Percentiles rank a stretch among this genome's conserved stretches.
Evolutionary conservation across 2,113 vertebrate genomes (phyloP).

Genomic region (Bufo gargarizans): DNA sequence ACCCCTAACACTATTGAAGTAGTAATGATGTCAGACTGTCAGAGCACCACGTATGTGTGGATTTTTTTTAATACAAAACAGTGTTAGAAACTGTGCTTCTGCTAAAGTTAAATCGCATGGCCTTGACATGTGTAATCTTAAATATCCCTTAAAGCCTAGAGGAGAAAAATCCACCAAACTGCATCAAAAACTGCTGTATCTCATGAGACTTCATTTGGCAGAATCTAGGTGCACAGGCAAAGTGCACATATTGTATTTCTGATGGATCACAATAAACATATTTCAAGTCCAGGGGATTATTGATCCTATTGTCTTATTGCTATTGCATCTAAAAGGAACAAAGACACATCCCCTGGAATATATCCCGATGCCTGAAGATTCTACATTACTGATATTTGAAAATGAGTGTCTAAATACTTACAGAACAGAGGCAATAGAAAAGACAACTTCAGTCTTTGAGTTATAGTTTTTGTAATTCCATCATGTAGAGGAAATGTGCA

Average conservation of each 20-base stretch:
- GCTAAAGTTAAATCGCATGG: neutral
- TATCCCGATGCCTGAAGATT: neutral
- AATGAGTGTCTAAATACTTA: neutral
- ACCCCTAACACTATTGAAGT: too few species aligned
- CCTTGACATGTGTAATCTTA: neutral
- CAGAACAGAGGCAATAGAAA: too few species aligned
- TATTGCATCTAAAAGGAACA: neutral
- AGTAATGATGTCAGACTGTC: too few species aligned
- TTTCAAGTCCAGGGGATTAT: slow-evolving; percentile 3
- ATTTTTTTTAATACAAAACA: too few species aligned
- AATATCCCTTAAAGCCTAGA: neutral
- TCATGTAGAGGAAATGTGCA: neutral
- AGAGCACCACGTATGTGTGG: too few species aligned
- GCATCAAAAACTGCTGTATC: neutral
- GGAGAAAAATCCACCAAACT: neutral
- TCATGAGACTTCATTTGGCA: neutral
- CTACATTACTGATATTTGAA: neutral
- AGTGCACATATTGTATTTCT: neutral
- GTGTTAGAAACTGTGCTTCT: neutral
- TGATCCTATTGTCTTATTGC: slow-evolving; percentile 7
- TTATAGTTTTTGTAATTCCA: neutral
- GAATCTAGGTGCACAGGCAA: neutral
- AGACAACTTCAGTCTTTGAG: neutral
- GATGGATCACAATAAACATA: neutral
- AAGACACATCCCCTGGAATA: neutral